Evolutionary conservation across 2,113 vertebrate genomes (phyloP).

Genomic region (Saguinus midas): DNA sequence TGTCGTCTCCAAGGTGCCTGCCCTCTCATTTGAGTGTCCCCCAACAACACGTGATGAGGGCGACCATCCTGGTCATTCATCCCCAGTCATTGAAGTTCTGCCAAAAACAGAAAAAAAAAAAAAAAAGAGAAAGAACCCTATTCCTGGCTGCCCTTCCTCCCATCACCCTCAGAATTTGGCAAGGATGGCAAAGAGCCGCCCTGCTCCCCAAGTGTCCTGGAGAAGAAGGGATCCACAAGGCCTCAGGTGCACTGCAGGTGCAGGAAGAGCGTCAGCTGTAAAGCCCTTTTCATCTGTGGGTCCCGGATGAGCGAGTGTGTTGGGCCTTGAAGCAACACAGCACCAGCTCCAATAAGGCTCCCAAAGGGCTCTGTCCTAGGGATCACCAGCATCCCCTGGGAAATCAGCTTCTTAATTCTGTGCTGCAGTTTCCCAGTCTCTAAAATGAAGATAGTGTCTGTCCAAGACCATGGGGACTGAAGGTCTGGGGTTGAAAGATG

Average conservation of each 20-base stretch:
- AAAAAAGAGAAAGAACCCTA: not conserved
- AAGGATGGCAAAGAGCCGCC: not conserved
- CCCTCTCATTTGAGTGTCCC: not conserved
- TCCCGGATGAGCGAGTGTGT: not conserved
- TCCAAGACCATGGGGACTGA: not conserved
- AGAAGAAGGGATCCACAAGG: not conserved
- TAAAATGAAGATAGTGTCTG: conserved; percentile 40
- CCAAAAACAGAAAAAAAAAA: not conserved
- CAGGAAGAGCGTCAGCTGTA: rapidly evolving
- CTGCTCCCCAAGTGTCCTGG: not conserved
- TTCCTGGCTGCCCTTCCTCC: conserved; percentile 15
- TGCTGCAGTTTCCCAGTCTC: not conserved
- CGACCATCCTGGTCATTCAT: conserved; percentile 18
- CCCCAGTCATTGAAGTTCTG: conserved; percentile 9
- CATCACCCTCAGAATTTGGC: not conserved
- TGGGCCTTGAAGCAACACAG: not conserved
- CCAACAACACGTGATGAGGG: not conserved
- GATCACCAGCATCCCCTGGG: not conserved
- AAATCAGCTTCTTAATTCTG: conserved; percentile 57
- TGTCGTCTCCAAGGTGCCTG: not conserved
- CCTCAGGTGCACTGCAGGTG: not conserved
- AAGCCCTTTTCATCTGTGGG: not conserved
- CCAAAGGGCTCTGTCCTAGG: not conserved
- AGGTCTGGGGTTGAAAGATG: conserved; percentile 19
- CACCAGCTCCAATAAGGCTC: not conserved